Evolutionary conservation across 2,113 vertebrate species (phyloP), one percentile per base, ranked within the genome.

Genomic region (Cygnus buccinator): DNA sequence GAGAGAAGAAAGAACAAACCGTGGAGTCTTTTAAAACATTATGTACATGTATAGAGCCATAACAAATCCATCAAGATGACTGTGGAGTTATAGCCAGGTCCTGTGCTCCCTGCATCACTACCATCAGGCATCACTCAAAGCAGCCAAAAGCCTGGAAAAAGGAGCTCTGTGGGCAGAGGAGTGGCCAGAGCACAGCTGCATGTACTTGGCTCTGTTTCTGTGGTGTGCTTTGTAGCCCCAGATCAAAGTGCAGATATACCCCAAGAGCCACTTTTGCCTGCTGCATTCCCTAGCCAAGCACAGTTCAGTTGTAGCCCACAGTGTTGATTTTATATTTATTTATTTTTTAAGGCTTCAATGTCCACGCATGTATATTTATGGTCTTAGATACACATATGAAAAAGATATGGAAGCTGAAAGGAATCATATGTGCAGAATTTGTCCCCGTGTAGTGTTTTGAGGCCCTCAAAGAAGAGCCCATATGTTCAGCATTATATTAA

Each of bases 401-500:
- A 93, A 93, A 70, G 3, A n/a, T 3, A 6, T 0, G 3, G 26
- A 83, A 90, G 61, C 22, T 58, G 33, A 80, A 48, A 57, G 17
- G 20, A 52, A 4, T 41, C 1, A 1, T 55, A 52, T 1, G 2
- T 70, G 37, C 39, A 89, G 61, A 87, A 76, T 82, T 59, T 84
- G 13, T 4, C 5, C 25, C 16, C 46, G 3, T 18, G 41, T 25
- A 6, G 37, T 70, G 41, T 61, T 85, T 50, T 13, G 1, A 13
- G 46, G 29, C 29, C 44, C 66, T 77, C 33, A 71, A 71, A 93
- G 67, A 26, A 94, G 31, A 7, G 33, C 35, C 43, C 71, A 59
- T 95, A 86, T 97, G 94, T 93, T 90, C 82, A 97, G 39, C 41
- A 91, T 48, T 76, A 63, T 37, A 81, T 80, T 73, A 78, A 28